These are phyloP conservation scores for Coptodon rendalli DNA, from an alignment of 2,113 vertebrate genomes.

Conservation along the genomic window DNA sequence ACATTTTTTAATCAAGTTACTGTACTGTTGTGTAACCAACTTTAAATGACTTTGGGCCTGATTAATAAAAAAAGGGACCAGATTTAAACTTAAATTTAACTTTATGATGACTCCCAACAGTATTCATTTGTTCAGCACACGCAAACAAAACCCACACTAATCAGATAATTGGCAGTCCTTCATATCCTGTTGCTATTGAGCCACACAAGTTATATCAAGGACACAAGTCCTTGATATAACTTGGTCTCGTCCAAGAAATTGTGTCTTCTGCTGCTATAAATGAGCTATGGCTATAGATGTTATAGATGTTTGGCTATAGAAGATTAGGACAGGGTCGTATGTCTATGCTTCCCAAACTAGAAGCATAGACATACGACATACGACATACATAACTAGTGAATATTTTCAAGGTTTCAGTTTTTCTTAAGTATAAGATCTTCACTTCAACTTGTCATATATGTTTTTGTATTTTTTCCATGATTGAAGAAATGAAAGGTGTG, in stretches of 20 bases:
- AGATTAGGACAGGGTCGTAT: not conserved
- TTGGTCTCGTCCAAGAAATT: not conserved
- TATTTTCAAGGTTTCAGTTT: not conserved
- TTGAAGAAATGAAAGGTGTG: not conserved
- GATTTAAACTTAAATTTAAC: not conserved
- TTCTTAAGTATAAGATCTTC: not conserved
- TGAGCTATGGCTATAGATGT: not conserved
- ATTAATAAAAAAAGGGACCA: not conserved
- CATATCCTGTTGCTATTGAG: not conserved
- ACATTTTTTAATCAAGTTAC: not conserved
- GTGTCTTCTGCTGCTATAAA: not conserved
- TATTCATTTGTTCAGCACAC: not conserved
- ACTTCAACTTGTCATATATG: not conserved
- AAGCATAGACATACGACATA: not conserved
- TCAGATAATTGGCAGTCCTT: not conserved
- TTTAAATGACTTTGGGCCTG: not conserved
- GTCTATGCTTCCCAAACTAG: not conserved
- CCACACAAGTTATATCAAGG: too few species aligned
- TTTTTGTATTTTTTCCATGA: rapidly evolving
- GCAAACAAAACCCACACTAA: not conserved
- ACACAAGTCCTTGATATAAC: not conserved
- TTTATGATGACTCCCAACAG: not conserved
- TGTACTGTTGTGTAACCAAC: not conserved
- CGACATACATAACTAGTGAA: not conserved
- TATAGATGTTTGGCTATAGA: not conserved